Percentiles rank a stretch among this genome's conserved stretches.
Evolutionary conservation across 2,888 invertebrate species (phyloP).

Genomic region (Rhingia rostrata): DNA sequence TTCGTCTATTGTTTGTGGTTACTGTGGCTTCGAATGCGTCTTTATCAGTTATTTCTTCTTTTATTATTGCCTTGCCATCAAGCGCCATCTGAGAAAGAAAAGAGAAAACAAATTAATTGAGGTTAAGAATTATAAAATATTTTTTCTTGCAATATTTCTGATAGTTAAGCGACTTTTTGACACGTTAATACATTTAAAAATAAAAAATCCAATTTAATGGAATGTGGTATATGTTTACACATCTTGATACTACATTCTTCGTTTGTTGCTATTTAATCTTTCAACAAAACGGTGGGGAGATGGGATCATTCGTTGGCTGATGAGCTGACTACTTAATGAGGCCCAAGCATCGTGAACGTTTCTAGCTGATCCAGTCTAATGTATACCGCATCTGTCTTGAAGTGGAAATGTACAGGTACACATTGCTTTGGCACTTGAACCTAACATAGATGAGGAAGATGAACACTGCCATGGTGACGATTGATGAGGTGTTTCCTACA

Average conservation of each 20-base stretch:
- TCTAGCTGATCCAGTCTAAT: neutral
- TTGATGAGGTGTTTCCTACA: conserved; percentile 11
- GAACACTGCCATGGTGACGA: conserved; percentile 14
- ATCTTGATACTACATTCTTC: conserved; percentile 3
- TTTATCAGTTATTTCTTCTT: conserved; percentile 85
- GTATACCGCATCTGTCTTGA: neutral
- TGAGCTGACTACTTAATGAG: conserved; percentile 2
- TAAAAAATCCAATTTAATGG: too few relatives aligned
- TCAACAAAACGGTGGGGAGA: neutral
- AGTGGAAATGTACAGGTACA: too few relatives aligned
- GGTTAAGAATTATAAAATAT: conserved; percentile 28
- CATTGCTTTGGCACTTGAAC: too few relatives aligned
- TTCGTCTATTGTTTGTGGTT: conserved; percentile 78
- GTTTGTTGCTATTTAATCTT: conserved; percentile 5
- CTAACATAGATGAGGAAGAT: too few relatives aligned
- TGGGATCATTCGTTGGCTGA: neutral
- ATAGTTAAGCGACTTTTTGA: neutral
- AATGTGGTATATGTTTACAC: neutral
- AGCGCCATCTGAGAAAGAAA: conserved; percentile 83
- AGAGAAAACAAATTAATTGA: neutral
- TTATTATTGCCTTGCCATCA: conserved; percentile 86
- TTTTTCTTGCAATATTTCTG: neutral
- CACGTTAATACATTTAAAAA: neutral
- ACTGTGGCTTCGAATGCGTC: conserved; percentile 83
- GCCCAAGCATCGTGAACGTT: conserved; percentile 10